phyloP scores from a whole-genome alignment of 2,113 vertebrate species.

The Apodemus speciosus region DNA sequence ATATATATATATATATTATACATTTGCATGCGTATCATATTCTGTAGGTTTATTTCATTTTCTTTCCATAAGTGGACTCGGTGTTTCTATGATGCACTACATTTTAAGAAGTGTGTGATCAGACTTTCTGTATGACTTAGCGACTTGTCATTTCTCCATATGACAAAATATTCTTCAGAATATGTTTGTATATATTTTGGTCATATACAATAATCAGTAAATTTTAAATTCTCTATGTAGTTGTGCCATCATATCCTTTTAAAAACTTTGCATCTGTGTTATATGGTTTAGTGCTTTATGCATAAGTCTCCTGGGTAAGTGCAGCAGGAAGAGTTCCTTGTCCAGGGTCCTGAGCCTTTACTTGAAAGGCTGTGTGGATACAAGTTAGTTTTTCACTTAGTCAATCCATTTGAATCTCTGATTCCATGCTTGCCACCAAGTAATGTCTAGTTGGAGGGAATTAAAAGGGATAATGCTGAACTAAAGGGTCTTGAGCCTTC shows the following conservation, averaged over 20 bases:
- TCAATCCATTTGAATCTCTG: background rate
- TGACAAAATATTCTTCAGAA: background rate
- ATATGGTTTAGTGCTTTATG: background rate
- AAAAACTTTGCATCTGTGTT: background rate
- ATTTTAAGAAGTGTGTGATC: background rate
- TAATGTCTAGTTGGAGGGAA: background rate
- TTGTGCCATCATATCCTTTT: background rate
- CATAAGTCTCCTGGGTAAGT: background rate
- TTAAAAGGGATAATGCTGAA: background rate
- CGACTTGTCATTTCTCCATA: background rate
- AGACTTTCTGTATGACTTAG: background rate
- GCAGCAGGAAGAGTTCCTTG: background rate
- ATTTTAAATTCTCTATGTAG: background rate
- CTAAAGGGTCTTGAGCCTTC: background rate
- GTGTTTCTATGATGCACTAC: background rate
- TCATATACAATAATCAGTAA: background rate
- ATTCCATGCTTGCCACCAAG: background rate
- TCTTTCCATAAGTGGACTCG: background rate
- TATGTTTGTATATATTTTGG: constrained; percentile 11
- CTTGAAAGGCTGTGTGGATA: background rate
- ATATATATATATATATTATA: too few species aligned
- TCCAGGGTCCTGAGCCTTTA: background rate
- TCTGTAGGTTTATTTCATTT: background rate
- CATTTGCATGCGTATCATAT: background rate
- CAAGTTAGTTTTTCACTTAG: background rate